Evolutionary conservation across 2,113 vertebrate genomes (phyloP), one percentile per base, ranked within the genome.

Genomic region (Felis catus): DNA sequence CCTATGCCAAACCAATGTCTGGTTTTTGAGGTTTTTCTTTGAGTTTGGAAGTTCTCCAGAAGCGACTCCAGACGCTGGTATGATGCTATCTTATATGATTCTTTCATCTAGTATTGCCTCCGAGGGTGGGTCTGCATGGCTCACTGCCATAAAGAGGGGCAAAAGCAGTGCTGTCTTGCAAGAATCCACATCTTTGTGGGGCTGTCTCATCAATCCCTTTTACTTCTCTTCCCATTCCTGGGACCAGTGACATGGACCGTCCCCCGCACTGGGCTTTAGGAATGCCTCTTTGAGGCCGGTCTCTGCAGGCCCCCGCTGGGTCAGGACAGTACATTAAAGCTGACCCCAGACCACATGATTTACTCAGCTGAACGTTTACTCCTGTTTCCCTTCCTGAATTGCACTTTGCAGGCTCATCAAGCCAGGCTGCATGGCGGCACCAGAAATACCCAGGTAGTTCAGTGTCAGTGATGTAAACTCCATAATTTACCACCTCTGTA

Each of bases 11-110:
- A 41, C 55, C 27, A 21, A 39, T 23, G 25, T 29, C 23, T 39
- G 53, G 6, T 6, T 11, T 3, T n/a, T 45, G 39, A 86, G 27
- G 9, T 61, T 63, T 70, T 79, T 25, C 58, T 94, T 73, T 70
- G 76, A 90, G 89, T 83, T 55, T 83, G 14, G 36, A 79, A 51
- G n/a, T n/a, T 71, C 29, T 84, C 33, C 33, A 71, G 84, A n/a
- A 65, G 39, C 55, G 19, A 89, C 23, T 14, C 27, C 65, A 41
- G 55, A 51, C 1, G 19, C 48, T 63, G 19, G 23, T 33, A 53
- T 27, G 36, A 10, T 16, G 15, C 25, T 19, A 29, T 71, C 11
- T 80, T n/a, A 12, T n/a, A 27, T 45, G n/a, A 39, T n/a, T 76
- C 65, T 82, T 83, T 39, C 15, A 27, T 15, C 21, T 53, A 14